Base-by-base conservation (phyloP, 37 sponge, comb jelly and placozoan species). In the Corticium candelabrum region DNA sequence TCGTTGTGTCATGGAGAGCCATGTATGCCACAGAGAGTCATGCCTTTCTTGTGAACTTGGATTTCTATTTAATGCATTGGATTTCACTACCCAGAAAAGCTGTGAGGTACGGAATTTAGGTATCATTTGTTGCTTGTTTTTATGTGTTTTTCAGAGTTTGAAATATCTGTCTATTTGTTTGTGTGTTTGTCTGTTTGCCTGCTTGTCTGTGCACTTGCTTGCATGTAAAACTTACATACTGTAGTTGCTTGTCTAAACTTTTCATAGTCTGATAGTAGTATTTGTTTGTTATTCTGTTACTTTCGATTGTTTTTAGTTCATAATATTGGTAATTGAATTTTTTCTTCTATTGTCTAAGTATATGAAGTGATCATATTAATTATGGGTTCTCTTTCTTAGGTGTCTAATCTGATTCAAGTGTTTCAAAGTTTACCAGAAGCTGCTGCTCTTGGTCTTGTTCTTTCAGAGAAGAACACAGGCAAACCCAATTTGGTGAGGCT, bases 41-140 rank as follows among this genome's bases (percentile, higher is more conserved):
- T 95, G 96, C 67, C 81, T 95, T 37, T 75, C 96, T 34, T 95
- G 96, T 83, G 90, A 91, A 72, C 86, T 95, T 3, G 87, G 87
- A 41, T 84, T 95, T 30, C 90, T 95, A 69, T 95, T 88, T 67
- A 74, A 80, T 31, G 90, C 88, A 83, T 62, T 95, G 74, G 88
- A 90, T 72, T 74, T 74, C 5, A 75, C 90, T 0, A 78, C 77
- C 0, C 84, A 86, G 35, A 78, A 76, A 68, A 86, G 80, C 71
- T 91, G 91, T 40, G 89, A 91, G 78, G 91, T 81, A 33, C 35
- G 67, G 31, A 4, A 2, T 1, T 29, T 40, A 43, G 11, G 11
- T 5, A n/a, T n/a, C n/a, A n/a, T n/a, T n/a, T n/a, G n/a, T n/a
- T n/a, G n/a, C n/a, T n/a, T n/a, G n/a, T n/a, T n/a, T n/a, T n/a